Percentiles rank a stretch among this genome's conserved stretches.
phyloP scores from a whole-genome alignment of 2,113 vertebrate genomes.

The Protobothrops mucrosquamatus region DNA sequence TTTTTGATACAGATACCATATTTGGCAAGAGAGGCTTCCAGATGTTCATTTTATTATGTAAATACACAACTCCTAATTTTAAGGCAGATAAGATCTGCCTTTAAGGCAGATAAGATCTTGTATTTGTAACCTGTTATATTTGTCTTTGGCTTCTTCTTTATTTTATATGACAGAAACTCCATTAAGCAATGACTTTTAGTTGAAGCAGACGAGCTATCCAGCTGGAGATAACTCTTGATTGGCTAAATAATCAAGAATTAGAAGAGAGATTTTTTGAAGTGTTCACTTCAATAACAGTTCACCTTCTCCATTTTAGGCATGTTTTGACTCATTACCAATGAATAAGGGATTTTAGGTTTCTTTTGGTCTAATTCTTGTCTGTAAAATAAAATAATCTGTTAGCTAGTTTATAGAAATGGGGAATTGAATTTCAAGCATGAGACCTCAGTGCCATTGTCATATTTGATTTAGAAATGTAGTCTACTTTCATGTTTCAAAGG shows the following conservation, averaged over 20 bases:
- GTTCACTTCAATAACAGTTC: background rate
- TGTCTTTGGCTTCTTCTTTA: background rate
- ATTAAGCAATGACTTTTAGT: background rate
- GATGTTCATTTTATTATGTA: background rate
- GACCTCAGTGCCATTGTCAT: slow-evolving; percentile 43
- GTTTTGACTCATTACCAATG: background rate
- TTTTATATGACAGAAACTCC: background rate
- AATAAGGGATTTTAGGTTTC: accelerated
- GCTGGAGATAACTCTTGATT: background rate
- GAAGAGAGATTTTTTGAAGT: background rate
- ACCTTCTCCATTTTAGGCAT: background rate
- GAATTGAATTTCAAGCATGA: slow-evolving; percentile 22
- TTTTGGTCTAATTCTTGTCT: background rate
- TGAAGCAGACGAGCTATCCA: background rate
- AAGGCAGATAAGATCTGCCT: background rate
- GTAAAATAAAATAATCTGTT: slow-evolving; percentile 5
- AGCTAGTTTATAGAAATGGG: background rate
- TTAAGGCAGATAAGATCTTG: background rate
- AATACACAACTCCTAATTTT: background rate
- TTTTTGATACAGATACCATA: background rate
- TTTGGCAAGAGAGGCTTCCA: background rate
- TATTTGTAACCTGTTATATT: background rate
- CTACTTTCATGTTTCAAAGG: slow-evolving; percentile 51
- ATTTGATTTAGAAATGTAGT: slow-evolving; percentile 30
- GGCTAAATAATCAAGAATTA: background rate